Evolutionary conservation across 2,797 vertebrate species (phyloP), one percentile per base, ranked within the genome.

Genomic region (Mico argentatus): DNA sequence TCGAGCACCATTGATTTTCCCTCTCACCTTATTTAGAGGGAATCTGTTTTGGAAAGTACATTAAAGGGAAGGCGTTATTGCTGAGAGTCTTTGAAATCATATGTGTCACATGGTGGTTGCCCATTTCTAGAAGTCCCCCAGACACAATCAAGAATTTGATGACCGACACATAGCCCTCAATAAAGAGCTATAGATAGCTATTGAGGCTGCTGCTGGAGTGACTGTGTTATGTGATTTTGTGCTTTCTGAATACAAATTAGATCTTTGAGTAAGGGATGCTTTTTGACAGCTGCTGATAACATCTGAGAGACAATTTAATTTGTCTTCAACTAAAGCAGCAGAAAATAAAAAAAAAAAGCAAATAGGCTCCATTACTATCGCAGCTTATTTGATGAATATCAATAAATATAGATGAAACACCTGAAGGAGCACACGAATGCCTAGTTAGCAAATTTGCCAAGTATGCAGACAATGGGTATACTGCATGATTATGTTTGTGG

Each of bases 251-350:
- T 95, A 73, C 88, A 95, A 96, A 96, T 88, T 93, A 90, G 75
- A 94, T 94, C 48, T 97, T 80, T 93, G 84, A 96, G 75, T 88
- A 88, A 77, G 83, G 70, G 90, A 88, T 94, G 84, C n/a, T 92
- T 88, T 97, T 96, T 96, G 95, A 96, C 67, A 98, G 94, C 91
- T 96, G 93, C 76, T 97, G 95, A 92, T 96, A 96, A 87, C 86
- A 94, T 98, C 88, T 94, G 87, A 96, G 88, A 97, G 87, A 97
- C 90, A 92, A 90, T 97, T 94, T 93, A 97, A 96, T 97, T 91
- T 73, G 0, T 88, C 93, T 95, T 90, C 85, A 92, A 93, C 81
- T 88, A 94, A 39, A 97, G 94, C 57, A 94, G 94, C 88, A 97
- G 59, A 95, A 95, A 95, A 91, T 72, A 50, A 27, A 39, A 94